Evolutionary conservation across 2,888 invertebrate species (phyloP).

Genomic region (Lepidonotus clava): DNA sequence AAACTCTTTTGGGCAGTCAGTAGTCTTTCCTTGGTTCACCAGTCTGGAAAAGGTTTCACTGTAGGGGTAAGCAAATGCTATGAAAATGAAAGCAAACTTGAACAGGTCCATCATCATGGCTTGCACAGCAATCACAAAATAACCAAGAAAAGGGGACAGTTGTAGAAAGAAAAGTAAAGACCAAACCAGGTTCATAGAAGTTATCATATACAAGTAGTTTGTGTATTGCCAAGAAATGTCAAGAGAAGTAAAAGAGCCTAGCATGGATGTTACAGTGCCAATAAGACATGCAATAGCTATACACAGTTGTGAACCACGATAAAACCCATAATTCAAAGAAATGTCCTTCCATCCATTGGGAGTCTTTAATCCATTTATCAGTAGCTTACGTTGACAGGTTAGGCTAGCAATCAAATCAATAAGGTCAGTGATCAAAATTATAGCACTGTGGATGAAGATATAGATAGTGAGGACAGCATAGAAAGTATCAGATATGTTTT

Average conservation of each 20-base stretch:
- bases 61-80: not conserved
- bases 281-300: not conserved
- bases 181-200: not conserved
- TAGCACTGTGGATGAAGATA: not conserved
- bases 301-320: not conserved
- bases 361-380: not conserved
- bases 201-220: not conserved
- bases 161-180: conserved; percentile 8
- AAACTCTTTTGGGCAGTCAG: not conserved
- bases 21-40: not conserved
- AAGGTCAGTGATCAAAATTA: not conserved
- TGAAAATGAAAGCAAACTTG: not conserved
- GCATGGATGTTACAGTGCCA: not conserved
- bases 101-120: not conserved
- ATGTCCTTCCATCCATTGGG: not conserved
- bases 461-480: no score
- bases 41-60: not conserved
- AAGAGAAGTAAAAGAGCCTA: not conserved
- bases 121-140: not conserved
- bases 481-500: no score
- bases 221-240: not conserved
- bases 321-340: not conserved
- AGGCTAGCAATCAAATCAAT: not conserved
- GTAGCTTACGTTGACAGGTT: not conserved
- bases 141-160: not conserved